These are phyloP conservation scores for Hypsibius dujardini DNA, from an alignment of 1,140 invertebrate genomes.

Conservation along the genomic window DNA sequence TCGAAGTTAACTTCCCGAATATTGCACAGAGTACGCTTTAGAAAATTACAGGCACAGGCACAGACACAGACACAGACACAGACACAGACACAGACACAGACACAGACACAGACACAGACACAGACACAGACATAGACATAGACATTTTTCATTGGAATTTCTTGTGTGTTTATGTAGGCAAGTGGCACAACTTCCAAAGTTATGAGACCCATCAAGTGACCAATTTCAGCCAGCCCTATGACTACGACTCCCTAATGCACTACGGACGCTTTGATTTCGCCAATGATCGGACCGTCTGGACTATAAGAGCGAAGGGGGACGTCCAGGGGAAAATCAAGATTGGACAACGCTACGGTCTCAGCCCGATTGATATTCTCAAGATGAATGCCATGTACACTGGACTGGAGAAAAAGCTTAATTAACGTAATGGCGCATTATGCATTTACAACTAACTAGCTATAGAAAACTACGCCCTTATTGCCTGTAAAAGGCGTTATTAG, in stretches of 20 bases:
- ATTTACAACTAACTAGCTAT: too few species aligned
- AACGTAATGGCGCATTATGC: too few species aligned
- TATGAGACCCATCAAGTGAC: not conserved
- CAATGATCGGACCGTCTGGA: not conserved
- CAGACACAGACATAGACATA: too few species aligned
- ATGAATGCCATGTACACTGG: not conserved
- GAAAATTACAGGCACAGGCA: not conserved
- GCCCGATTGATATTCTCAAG: not conserved
- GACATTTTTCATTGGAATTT: not conserved
- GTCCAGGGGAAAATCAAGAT: not conserved
- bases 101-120: too few species aligned
- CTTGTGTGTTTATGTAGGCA: not conserved
- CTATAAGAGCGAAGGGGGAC: not conserved
- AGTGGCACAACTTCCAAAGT: not conserved
- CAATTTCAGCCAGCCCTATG: not conserved
- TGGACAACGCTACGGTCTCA: not conserved
- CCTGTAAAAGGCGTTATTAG: too few species aligned
- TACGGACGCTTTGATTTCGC: not conserved
- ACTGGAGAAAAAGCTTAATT: too few species aligned
- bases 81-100: too few species aligned
- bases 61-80: too few species aligned
- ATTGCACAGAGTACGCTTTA: not conserved
- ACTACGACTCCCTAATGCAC: not conserved
- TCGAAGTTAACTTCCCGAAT: conserved; percentile 19
- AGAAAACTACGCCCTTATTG: too few species aligned